Evolutionary conservation across 1,140 invertebrate species (phyloP).

Genomic region (Temnothorax nylanderi): DNA sequence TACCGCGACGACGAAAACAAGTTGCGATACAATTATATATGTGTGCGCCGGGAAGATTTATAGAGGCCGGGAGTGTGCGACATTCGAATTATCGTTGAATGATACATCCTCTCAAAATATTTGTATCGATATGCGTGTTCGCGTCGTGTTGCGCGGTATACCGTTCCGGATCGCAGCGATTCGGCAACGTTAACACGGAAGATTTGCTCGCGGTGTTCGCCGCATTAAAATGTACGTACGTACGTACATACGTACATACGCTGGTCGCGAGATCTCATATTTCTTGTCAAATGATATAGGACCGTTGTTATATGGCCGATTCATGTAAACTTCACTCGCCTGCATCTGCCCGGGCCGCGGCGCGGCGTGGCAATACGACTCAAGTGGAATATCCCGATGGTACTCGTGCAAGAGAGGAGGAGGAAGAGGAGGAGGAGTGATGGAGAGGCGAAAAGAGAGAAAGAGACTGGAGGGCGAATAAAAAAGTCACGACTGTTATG

Average conservation of each 20-base stretch:
- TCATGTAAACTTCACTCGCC: conserved; percentile 79
- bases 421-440: conserved; percentile 41
- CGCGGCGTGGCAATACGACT: conserved; percentile 58
- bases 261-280: conserved; percentile 76
- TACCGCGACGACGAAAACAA: conserved; percentile 39
- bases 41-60: conserved; percentile 9
- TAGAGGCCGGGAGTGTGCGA: not conserved
- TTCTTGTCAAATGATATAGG: conserved; percentile 82
- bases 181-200: conserved; percentile 29
- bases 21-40: conserved; percentile 6
- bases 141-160: not conserved
- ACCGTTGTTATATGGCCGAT: conserved; percentile 75
- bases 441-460: conserved; percentile 3
- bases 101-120: conserved; percentile 29
- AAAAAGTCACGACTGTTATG: conserved; percentile 71
- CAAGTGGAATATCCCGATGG: conserved; percentile 47
- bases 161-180: not conserved
- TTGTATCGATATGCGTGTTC: not conserved
- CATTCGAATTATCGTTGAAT: conserved; percentile 10
- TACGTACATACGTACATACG: conserved; percentile 19
- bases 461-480: conserved; percentile 50
- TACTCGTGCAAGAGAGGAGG: not conserved
- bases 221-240: conserved; percentile 25
- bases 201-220: conserved; percentile 39
- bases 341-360: conserved; percentile 75